Evolutionary conservation across 2,113 vertebrate species (phyloP), one percentile per base, ranked within the genome.

Genomic region (Taxidea taxus): DNA sequence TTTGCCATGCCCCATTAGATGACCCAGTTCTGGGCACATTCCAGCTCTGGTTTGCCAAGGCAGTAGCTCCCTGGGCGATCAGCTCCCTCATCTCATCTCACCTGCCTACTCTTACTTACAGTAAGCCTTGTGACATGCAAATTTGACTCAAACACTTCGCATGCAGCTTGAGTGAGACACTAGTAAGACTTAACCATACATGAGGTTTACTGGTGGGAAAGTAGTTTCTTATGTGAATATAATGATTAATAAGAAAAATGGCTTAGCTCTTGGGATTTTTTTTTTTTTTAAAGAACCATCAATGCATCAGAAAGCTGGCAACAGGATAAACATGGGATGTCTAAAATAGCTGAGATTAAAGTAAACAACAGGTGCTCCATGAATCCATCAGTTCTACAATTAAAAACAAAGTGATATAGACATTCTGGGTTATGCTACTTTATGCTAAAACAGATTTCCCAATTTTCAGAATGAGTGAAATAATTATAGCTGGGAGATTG

Each of bases 401-500:
- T 92, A 92, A 51, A 97, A 93, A 74, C 81, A n/a, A 86, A 68
- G 51, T 87, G 31, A n/a, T 86, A 68, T 20, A 91, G 42, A 60
- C 62, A 18, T 75, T 94, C 60, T 81, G 12, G 39, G 29, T 87
- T 92, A n/a, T 54, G 82, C 23, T 75, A 0, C 72, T 97, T 96
- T 16, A 78, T 16, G 49, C 89, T 72, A 64, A 74, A 94, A 80
- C 37, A 51, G 44, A 68, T 92, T 82, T 92, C 68, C 64, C 75
- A 10, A 68, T 96, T 90, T 98, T 34, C 20, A 96, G 90, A 95
- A 49, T 74, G 34, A 75, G 82, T 3, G 0, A 77, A 92, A 74
- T 95, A 94, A 90, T 94, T 96, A 74, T 23, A 95, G 23, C 54
- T 97, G 21, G 14, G 44, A 91, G 84, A 20, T 47, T 95, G 39